Evolutionary conservation across 2,797 vertebrate genomes (phyloP), one percentile per base, ranked within the genome.

Genomic region (Kryptopterus vitreolus): DNA sequence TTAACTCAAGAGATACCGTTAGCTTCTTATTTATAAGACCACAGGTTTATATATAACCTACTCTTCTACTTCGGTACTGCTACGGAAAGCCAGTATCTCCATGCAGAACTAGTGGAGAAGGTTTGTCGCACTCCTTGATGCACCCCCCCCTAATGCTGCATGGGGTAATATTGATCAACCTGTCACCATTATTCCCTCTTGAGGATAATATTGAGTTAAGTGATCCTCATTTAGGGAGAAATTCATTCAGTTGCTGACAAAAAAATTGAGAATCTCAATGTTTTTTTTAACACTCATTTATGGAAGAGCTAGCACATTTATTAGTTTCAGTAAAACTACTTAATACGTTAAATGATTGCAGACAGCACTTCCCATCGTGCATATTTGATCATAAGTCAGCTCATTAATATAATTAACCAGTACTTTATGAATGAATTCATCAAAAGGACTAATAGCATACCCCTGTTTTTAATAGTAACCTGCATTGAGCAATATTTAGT

Each of bases 21-120:
- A 46, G 20, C 20, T 53, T 72, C 26, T 71, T 71, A 71, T 71
- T 53, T 71, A 20, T 52, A 52, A 18, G 31, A 71, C 38, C 12
- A 46, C 11, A 3, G 0, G 43, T 26, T 69, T 43, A 69, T 69
- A 26, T 50, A 24, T 50, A 69, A 48, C 66, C 43, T 46, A 69
- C 24, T 7, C 6, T 48, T 48, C 22, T 46, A 31, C 7, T 20
- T 29, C 43, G 26, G 29, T 71, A 53, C n/a, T n/a, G 29, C 50
- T 20, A 24, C 26, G 12, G 10, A 71, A 48, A 18, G 2, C 24
- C 68, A 52, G 18, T 9, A 9, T 55, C 53, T 53, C 18, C 24
- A 9, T 71, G 15, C 69, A 52, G 15, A 53, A 52, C 48, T 52
- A 33, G 50, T 53, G 11, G 24, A 52, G 16, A 22, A 29, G 8